These are phyloP conservation scores for Amazona vittata DNA, from an alignment of 2,113 vertebrate genomes.

Conservation along the genomic window DNA sequence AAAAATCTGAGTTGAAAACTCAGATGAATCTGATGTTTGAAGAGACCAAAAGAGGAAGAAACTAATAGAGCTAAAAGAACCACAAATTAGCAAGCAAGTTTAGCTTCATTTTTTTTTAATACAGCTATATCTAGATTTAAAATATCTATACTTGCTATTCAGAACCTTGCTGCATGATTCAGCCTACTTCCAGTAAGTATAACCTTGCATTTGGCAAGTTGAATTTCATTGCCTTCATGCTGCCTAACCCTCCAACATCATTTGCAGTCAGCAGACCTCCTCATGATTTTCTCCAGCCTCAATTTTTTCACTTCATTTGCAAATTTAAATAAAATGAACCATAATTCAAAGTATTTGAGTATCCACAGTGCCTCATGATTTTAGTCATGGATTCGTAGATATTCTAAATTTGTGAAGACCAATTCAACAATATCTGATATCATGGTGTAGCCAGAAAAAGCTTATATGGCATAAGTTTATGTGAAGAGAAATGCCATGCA, in stretches of 20 bases:
- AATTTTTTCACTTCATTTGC: background rate
- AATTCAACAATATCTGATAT: background rate
- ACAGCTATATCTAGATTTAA: background rate
- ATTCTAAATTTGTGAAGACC: background rate
- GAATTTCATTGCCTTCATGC: background rate
- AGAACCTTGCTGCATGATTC: background rate
- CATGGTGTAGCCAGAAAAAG: background rate
- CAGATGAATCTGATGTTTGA: background rate
- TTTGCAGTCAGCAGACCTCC: background rate
- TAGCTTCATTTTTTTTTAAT: background rate
- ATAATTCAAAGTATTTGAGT: background rate
- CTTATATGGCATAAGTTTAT: background rate
- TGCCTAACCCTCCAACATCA: background rate
- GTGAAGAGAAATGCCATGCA: background rate
- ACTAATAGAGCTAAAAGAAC: background rate
- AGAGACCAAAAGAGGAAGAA: background rate
- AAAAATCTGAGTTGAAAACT: background rate
- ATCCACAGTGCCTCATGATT: background rate
- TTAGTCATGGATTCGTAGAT: background rate
- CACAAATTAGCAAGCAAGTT: background rate
- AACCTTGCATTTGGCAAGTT: background rate
- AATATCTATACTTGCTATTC: background rate
- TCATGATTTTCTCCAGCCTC: background rate
- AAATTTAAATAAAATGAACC: background rate
- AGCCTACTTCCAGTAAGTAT: background rate